Percentiles rank a stretch among this genome's conserved stretches.
phyloP scores from a whole-genome alignment of 2,113 vertebrate genomes.

The Enhydra lutris region DNA sequence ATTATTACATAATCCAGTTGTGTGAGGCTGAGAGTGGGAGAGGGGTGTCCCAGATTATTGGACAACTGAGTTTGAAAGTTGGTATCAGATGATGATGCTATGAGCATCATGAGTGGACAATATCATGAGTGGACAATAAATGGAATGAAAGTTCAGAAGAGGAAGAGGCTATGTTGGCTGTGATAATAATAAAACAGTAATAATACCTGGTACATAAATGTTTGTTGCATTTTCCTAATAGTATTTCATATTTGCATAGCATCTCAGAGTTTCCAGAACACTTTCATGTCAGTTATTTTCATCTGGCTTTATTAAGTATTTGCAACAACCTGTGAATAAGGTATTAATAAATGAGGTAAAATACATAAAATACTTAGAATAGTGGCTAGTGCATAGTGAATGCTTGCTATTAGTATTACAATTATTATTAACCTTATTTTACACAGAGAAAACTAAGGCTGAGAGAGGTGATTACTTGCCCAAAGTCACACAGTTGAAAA shows the following conservation, averaged over 20 bases:
- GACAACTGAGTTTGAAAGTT: background rate
- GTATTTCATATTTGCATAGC: background rate
- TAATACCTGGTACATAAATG: background rate
- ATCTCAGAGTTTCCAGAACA: conserved; percentile 24
- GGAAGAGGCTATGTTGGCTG: background rate
- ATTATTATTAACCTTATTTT: background rate
- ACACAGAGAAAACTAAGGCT: background rate
- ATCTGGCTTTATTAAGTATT: conserved; percentile 3
- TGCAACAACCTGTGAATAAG: background rate
- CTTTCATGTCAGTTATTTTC: background rate
- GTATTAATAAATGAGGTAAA: conserved; percentile 30
- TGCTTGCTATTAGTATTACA: background rate
- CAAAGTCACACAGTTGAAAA: background rate
- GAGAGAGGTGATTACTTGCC: background rate
- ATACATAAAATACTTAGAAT: background rate
- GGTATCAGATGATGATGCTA: background rate
- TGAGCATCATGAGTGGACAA: background rate
- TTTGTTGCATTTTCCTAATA: background rate
- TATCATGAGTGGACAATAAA: background rate
- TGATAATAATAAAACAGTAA: background rate
- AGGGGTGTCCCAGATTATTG: background rate
- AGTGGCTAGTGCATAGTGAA: background rate
- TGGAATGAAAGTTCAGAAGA: background rate
- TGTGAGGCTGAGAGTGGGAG: background rate
- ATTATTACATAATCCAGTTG: background rate